Base-by-base conservation (phyloP, 2,797 vertebrate genomes). In the Sebastes itinus region DNA sequence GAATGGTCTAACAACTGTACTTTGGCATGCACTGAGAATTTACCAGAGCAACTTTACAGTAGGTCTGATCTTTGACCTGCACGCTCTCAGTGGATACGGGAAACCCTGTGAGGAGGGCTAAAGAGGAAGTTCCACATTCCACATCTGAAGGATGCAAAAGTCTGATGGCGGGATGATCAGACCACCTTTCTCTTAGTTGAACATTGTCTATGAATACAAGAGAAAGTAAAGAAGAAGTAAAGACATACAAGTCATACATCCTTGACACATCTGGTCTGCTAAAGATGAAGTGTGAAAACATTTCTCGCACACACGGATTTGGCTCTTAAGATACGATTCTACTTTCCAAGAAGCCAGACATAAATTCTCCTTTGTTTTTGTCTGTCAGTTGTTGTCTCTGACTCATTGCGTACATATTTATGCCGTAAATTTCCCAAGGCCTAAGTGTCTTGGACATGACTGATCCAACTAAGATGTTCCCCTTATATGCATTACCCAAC, bases 111-210 rank as follows among this genome's bases (percentile, higher is more conserved):
- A 88, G 81, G 75, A 90, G 87, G 70, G 20, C 75, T 65, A 63
- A 75, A 75, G 71, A 92, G 95, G 94, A 96, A 95, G 92, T 93
- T 92, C 85, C 90, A 89, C 83, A 93, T 94, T 92, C 91, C 92
- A 81, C 82, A 72, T 84, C 52, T 74, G 83, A 90, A 84, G 90
- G 89, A 92, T 88, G 74, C 46, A 49, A 49, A 49, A n/a, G 46
- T 49, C 46, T 49, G 46, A 49, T 49, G 46, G 2, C 46, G 1
- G 46, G 18, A 49, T 49, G 46, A 49, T 20, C 46, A 49, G 46
- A 49, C 46, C 18, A 20, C 46, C 46, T n/a, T 49, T 49, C 13
- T 82, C 77, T 75, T 23, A 73, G 87, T 86, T 71, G 9, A 12
- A 6, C 16, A 67, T 75, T n/a, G 22, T 46, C 30, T 73, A 10